Percentiles rank a stretch among this genome's conserved stretches.
phyloP scores from a whole-genome alignment of 2,888 invertebrate species.

The Acholoe squamosa region DNA sequence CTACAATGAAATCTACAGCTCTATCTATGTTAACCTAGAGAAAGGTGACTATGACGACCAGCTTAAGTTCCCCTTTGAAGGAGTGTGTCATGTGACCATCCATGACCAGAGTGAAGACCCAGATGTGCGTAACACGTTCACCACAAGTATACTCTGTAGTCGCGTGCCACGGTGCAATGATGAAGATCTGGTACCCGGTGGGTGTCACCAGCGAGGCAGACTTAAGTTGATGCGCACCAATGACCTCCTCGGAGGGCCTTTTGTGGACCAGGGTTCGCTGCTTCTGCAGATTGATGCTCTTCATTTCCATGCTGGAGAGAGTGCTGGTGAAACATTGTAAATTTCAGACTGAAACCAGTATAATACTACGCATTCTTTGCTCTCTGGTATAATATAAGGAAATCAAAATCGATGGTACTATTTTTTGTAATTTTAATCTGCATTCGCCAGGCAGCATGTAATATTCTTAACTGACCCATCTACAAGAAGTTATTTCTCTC shows the following conservation, averaged over 20 bases:
- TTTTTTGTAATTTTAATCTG: too few relatives aligned
- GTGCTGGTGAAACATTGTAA: neutral
- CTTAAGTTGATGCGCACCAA: slow-evolving; percentile 31
- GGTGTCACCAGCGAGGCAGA: slow-evolving; percentile 15
- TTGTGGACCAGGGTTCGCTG: slow-evolving; percentile 15
- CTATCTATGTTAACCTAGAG: slow-evolving; percentile 72
- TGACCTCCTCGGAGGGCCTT: neutral
- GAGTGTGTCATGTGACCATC: slow-evolving; percentile 31
- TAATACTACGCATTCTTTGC: too few relatives aligned
- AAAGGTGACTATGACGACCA: slow-evolving; percentile 74
- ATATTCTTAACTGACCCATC: too few relatives aligned
- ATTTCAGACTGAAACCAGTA: too few relatives aligned
- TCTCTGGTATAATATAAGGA: too few relatives aligned
- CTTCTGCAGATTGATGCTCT: slow-evolving; percentile 1
- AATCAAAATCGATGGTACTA: too few relatives aligned
- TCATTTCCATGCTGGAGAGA: neutral
- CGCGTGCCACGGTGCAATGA: slow-evolving; percentile 32
- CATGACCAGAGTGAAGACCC: slow-evolving; percentile 31
- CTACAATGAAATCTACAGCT: slow-evolving; percentile 66
- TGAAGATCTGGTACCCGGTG: neutral
- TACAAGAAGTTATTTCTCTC: too few relatives aligned
- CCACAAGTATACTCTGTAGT: slow-evolving; percentile 5
- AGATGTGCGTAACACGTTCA: neutral
- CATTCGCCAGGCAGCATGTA: too few relatives aligned
- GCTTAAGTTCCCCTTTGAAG: slow-evolving; percentile 72